Base-by-base conservation (phyloP, 2,113 vertebrate genomes). In the Rhinopomastus cyanomelas region DNA sequence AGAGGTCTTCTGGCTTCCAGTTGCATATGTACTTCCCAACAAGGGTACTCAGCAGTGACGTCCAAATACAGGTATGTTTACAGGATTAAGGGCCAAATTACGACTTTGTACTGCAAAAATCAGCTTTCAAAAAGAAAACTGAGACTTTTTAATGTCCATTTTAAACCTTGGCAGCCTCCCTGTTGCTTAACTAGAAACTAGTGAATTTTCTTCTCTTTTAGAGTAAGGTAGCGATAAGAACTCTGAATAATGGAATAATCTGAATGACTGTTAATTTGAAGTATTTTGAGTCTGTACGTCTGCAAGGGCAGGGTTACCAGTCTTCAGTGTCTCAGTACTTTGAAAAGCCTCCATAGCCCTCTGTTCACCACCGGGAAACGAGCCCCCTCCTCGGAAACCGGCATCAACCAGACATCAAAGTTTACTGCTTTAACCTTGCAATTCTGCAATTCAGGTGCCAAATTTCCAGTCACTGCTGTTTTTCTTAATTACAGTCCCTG, bases 401-500 rank as follows among this genome's bases (percentile, higher is more conserved):
- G 71, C 86, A 89, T 76, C 84, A 84, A 72, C 65, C 92, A 90
- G 66, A 56, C 61, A 53, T 7, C 23, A 36, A 88, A 90, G 93
- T 90, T 87, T 87, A 93, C 51, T 86, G 52, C 68, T 95, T 83
- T 93, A 74, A 95, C 69, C 87, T 90, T n/a, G n/a, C n/a, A n/a
- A n/a, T n/a, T n/a, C n/a, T 78, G 92, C 51, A 92, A 94, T 96
- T 92, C 85, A 80, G 46, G 56, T 80, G 71, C 89, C 85, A 85
- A 91, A 68, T 90, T 81, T 92, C n/a, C 96, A 97, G 86, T 55
- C 87, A 62, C 46, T 89, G 68, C 46, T 88, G 67, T 82, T 91
- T 85, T 82, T 74, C 75, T 91, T 95, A 94, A 90, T 95, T 96
- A 96, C 80, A 80, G 83, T 49, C 80, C 73, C 72, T 74, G 80